Base-by-base conservation (phyloP, 2,888 invertebrate species). In the Philaethria dido region DNA sequence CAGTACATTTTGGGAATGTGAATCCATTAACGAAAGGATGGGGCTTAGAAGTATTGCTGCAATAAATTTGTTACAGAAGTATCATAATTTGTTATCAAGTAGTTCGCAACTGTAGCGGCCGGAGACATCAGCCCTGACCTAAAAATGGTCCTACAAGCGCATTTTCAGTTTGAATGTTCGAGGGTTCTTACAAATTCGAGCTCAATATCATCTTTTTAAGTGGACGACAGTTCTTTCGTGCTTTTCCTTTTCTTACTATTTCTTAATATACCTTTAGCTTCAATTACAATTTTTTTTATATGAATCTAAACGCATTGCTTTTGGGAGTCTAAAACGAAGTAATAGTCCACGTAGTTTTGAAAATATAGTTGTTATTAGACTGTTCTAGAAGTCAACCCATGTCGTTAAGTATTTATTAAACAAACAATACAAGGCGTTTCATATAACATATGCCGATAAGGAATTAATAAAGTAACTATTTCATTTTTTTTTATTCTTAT, bases 101-200 rank as follows among this genome's bases (percentile, higher is more conserved):
- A 66, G 36, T 57, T 62, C 54, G 33, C 22, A 66, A 57, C 18
- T 52, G 9, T 47, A 57, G 60, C 44, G 64, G 54, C 47, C 64
- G 22, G 52, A 60, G 59, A 60, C 36, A 54, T 62, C 52, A 63
- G 39, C 66, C 69, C 42, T 63, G 69, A 63, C 69, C 63, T 69
- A 44, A 66, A 66, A 66, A 61, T 63, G 36, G 36, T 52, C 25
- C 33, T 60, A 54, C 20, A 50, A 63, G 54, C 33, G 25, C 54
- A 44, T 67, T 69, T 64, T 45, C 44, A 52, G 64, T 65, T 62
- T 29, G 20, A 67, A 64, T 67, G 42, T 57, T 64, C 39, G 33
- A 69, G 55, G 33, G 61, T 64, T 64, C 62, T 63, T 44, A 63
- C 48, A 55, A 67, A 67, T 67, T 64, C 20, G 44, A 61, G 57